A percentile compares a stretch with the other conserved stretches of the same genome.
These are phyloP conservation scores for Chrysotoxum bicinctum DNA, from an alignment of 2,888 invertebrate species.

Conservation along the genomic window DNA sequence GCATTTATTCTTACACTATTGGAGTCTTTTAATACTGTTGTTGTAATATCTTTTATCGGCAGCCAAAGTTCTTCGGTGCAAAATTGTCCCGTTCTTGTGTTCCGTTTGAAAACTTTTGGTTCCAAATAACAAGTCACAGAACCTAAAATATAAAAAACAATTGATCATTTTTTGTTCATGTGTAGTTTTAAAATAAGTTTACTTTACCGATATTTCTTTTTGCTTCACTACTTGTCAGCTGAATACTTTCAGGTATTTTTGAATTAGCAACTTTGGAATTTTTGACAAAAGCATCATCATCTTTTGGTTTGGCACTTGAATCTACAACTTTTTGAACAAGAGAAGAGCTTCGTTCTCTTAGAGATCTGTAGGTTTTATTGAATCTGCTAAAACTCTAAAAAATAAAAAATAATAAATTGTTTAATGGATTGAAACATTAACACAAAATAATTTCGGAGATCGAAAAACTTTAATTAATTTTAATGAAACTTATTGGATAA, in stretches of 20 bases:
- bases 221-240: slow-evolving; percentile 79
- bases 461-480: too few relatives aligned
- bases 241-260: slow-evolving; percentile 75
- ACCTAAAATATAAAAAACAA: slow-evolving; percentile 75
- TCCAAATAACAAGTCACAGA: slow-evolving; percentile 82
- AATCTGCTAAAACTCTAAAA: slow-evolving; percentile 80
- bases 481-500: too few relatives aligned
- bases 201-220: slow-evolving; percentile 79
- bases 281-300: slow-evolving; percentile 34
- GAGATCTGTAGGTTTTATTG: slow-evolving; percentile 80
- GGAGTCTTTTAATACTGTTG: slow-evolving; percentile 76
- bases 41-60: slow-evolving; percentile 81
- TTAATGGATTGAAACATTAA: not conserved
- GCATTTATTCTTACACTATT: slow-evolving; percentile 65
- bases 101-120: slow-evolving; percentile 80
- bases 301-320: slow-evolving; percentile 45
- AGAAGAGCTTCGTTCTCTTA: slow-evolving; percentile 79
- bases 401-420: slow-evolving; percentile 36
- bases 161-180: too few relatives aligned
- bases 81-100: slow-evolving; percentile 77
- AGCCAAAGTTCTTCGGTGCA: slow-evolving; percentile 80
- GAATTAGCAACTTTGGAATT: slow-evolving; percentile 16
- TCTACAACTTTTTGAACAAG: slow-evolving; percentile 78
- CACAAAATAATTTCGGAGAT: too few relatives aligned
- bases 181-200: too few relatives aligned